These are phyloP conservation scores for Pachydiplax longipennis DNA, from an alignment of 2,888 invertebrate species.

Conservation along the genomic window DNA sequence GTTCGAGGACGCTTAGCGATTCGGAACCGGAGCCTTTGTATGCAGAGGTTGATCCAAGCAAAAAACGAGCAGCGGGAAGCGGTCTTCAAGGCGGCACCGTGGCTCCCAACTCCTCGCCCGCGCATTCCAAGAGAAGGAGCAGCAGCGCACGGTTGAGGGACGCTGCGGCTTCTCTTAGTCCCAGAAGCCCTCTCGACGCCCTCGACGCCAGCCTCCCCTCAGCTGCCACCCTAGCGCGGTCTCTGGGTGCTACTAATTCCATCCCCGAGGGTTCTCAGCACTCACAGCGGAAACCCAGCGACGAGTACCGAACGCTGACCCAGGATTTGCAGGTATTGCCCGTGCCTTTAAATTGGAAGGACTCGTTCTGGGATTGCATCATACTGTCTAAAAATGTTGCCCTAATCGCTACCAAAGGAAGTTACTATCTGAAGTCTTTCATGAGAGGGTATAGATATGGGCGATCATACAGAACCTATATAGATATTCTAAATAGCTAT, in stretches of 20 bases:
- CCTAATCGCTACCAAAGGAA: no score
- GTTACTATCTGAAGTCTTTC: no score
- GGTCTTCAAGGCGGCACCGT: conserved; percentile 49
- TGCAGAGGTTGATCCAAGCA: conserved; percentile 59
- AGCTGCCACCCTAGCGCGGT: conserved; percentile 57
- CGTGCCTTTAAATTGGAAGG: no score
- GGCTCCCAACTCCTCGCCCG: conserved; percentile 57
- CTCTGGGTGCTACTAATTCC: conserved; percentile 58
- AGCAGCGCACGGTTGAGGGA: conserved; percentile 52
- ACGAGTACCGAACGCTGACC: conserved; percentile 51
- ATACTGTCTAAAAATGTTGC: no score
- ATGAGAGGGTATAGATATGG: no score
- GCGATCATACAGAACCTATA: no score
- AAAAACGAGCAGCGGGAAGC: background rate
- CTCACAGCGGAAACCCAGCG: background rate
- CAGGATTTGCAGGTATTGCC: conserved; percentile 45
- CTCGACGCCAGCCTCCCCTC: conserved; percentile 58
- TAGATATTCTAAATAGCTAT: no score
- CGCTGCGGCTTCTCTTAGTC: conserved; percentile 59
- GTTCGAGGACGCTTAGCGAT: conserved; percentile 56
- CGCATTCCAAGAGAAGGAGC: conserved; percentile 62
- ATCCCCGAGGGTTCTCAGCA: conserved; percentile 11
- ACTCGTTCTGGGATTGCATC: no score
- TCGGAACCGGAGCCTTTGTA: conserved; percentile 58
- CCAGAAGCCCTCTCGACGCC: conserved; percentile 67